Conservation (phyloP, 2,888 invertebrate species). For the Gandaritis pyraliata region DNA sequence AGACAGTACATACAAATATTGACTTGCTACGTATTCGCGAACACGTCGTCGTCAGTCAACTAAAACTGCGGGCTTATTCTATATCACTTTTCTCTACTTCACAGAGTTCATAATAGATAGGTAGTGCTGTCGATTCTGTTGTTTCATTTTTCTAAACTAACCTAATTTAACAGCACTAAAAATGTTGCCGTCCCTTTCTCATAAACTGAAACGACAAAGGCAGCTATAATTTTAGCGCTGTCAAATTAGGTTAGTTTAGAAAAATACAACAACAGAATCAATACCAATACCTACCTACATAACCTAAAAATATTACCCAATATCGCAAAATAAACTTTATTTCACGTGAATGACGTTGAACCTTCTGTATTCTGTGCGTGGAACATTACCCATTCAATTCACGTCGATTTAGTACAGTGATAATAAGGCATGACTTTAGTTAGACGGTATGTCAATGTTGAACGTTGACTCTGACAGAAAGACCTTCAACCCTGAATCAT, state of each 20-base stretch:
- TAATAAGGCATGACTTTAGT: conserved; percentile 41
- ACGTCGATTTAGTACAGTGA: conserved; percentile 40
- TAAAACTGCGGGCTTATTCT: conserved; percentile 12
- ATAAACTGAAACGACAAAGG: too few relatives aligned
- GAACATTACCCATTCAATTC: conserved; percentile 28
- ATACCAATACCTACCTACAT: neutral
- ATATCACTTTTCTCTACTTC: conserved; percentile 3
- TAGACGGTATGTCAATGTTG: conserved; percentile 39
- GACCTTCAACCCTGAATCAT: conserved; percentile 47
- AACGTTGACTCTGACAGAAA: conserved; percentile 41
- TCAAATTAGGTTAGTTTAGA: too few relatives aligned
- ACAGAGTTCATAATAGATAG: neutral
- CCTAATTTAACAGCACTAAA: too few relatives aligned
- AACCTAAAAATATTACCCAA: conserved; percentile 9
- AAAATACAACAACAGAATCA: too few relatives aligned
- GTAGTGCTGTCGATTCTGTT: too few relatives aligned
- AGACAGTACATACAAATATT: conserved; percentile 65
- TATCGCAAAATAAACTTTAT: conserved; percentile 6
- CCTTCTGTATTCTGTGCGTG: neutral
- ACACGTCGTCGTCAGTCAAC: conserved; percentile 35
- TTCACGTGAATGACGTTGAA: neutral
- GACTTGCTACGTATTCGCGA: conserved; percentile 60
- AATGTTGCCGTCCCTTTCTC: too few relatives aligned
- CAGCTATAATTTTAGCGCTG: too few relatives aligned
- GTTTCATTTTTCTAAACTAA: too few relatives aligned